Conservation (phyloP, 2,797 vertebrate genomes). For the Pogonophryne albipinna region DNA sequence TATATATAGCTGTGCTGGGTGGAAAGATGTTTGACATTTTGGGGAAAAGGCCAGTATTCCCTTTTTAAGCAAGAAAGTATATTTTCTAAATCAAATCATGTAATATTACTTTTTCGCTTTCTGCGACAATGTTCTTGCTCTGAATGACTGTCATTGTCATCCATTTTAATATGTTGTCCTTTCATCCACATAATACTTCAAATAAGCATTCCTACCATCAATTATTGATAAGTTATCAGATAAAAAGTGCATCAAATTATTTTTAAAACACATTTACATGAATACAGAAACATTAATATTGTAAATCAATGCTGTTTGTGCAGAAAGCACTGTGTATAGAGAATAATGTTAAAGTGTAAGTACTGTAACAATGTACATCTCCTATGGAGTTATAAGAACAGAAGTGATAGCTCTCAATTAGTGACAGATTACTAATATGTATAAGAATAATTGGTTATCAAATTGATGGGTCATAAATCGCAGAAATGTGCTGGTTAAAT, state of each 20-base stretch:
- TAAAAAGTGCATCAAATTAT: background rate
- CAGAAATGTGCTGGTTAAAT: constrained; percentile 57
- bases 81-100: too few species aligned
- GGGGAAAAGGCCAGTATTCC: background rate
- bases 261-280: background rate
- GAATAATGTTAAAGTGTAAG: constrained; percentile 2
- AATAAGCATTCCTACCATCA: background rate
- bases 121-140: background rate
- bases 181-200: background rate
- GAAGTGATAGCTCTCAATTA: background rate
- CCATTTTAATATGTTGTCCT: background rate
- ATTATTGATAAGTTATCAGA: background rate
- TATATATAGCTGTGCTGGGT: background rate
- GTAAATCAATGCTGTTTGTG: background rate
- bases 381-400: constrained; percentile 21
- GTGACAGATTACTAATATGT: constrained; percentile 6
- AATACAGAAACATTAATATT: background rate
- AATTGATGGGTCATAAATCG: background rate
- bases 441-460: constrained; percentile 2
- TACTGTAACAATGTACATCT: constrained; percentile 3
- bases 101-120: background rate
- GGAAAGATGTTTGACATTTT: background rate
- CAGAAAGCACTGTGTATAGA: background rate
- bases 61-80: background rate
- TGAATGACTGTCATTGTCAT: background rate